Percentiles rank a stretch among this genome's conserved stretches.
These are phyloP conservation scores for Hirtodrosophila cameraria DNA, from an alignment of 2,888 invertebrate genomes.

Conservation along the genomic window DNA sequence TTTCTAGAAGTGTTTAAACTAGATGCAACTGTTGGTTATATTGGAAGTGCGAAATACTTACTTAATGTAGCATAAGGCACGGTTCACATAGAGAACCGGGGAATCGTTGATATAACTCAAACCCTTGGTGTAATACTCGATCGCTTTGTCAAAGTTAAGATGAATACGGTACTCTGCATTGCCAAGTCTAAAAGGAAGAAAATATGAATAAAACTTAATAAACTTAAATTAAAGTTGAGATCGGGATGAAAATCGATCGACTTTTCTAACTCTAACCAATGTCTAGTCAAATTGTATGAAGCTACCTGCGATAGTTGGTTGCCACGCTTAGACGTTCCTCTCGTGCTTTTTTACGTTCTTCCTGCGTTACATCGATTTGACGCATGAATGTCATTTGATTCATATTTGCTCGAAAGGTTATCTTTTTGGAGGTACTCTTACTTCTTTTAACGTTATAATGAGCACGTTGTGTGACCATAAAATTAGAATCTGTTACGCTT, in stretches of 20 bases:
- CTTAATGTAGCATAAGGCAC: conserved; percentile 50
- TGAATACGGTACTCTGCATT: conserved; percentile 52
- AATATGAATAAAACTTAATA: too few relatives aligned
- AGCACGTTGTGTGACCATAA: conserved; percentile 5
- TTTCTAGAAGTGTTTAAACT: conserved; percentile 23
- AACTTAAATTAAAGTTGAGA: too few relatives aligned
- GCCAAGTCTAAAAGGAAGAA: conserved; percentile 28
- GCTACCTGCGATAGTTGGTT: conserved; percentile 50
- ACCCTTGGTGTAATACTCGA: conserved; percentile 39
- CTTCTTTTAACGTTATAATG: rapidly evolving
- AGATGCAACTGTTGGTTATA: too few relatives aligned
- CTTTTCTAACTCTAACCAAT: too few relatives aligned
- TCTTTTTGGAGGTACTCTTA: background rate
- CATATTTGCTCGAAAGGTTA: conserved; percentile 1
- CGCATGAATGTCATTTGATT: conserved; percentile 45
- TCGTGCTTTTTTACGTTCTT: conserved; percentile 10
- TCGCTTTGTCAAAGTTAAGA: conserved; percentile 42
- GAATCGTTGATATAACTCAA: conserved; percentile 46
- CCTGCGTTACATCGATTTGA: conserved; percentile 32
- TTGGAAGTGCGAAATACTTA: conserved; percentile 14
- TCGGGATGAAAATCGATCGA: too few relatives aligned
- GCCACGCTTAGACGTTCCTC: conserved; percentile 37
- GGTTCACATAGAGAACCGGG: conserved; percentile 47
- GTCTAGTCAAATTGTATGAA: background rate
- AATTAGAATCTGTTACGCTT: conserved; percentile 24